A percentile compares a stretch with the other conserved stretches of the same genome.
These are phyloP conservation scores for Pteropus rufus DNA, from an alignment of 2,797 vertebrate species.

Conservation along the genomic window DNA sequence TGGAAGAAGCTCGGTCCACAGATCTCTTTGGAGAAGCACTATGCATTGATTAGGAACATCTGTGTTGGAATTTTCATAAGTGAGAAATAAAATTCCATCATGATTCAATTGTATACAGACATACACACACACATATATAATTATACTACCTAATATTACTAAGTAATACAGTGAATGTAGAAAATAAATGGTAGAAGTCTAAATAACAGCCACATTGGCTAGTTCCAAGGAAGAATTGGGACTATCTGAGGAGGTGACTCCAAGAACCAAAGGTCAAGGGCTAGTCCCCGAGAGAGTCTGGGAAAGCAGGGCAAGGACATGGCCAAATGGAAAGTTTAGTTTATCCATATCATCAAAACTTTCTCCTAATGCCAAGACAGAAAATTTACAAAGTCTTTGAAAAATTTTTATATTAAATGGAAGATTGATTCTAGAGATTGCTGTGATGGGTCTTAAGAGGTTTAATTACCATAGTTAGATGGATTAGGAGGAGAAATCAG, in stretches of 20 bases:
- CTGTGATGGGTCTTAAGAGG: neutral
- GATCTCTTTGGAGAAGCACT: neutral
- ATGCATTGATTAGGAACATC: neutral
- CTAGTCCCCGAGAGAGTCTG: neutral
- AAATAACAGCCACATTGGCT: neutral
- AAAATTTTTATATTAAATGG: neutral
- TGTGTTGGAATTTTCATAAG: neutral
- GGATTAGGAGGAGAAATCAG: neutral
- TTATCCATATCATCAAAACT: neutral
- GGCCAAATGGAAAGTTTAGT: neutral
- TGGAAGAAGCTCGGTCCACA: neutral
- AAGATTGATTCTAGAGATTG: neutral
- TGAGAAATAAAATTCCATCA: neutral
- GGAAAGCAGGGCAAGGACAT: neutral
- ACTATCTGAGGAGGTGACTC: neutral
- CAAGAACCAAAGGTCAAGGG: neutral
- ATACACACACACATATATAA: no score
- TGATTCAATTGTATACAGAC: neutral
- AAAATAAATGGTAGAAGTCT: neutral
- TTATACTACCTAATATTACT: neutral
- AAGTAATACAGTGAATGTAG: neutral
- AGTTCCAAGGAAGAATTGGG: neutral
- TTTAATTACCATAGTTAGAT: neutral
- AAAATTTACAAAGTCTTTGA: neutral
- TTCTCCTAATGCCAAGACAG: neutral